Base-by-base conservation (phyloP, 2,888 invertebrate species). In the Ceriagrion tenellum region DNA sequence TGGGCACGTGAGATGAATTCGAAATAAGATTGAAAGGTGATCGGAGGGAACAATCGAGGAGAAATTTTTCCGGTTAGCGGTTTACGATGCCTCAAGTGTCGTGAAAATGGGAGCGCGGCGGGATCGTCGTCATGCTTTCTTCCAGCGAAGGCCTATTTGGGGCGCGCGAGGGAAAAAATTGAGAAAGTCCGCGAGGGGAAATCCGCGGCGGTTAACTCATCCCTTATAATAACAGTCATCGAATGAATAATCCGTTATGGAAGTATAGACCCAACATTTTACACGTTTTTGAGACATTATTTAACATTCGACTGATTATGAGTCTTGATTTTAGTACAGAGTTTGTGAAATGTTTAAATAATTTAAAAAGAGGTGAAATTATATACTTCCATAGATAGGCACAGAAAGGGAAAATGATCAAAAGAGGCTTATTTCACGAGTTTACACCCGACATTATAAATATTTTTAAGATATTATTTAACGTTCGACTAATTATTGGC, bases 91-190 rank as follows among this genome's bases (percentile, higher is more conserved):
- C 69, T n/a, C 93, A 40, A 47, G 47, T 69, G 63, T 69, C 69
- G 69, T 74, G 93, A 47, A 93, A 93, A 93, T 30, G 47, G 69
- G 93, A 93, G 47, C 93, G 47, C 69, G 47, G 16, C 93, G n/a
- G n/a, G n/a, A n/a, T n/a, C n/a, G n/a, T n/a, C n/a, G 69, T 93
- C 93, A 93, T 93, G 93, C 69, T 47, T 93, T 93, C 63, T 40
- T 40, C 23, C 35, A 69, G 74, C n/a, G 26, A 55, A 47, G 26
- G 40, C 35, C 69, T 40, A 91, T 93, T 69, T 56, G 69, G 93
- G 40, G 69, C 63, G 40, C 74, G 40, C 74, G 13, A 23, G 47
- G 47, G 26, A 59, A 91, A 93, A 47, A 69, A 74, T 69, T 69
- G 23, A 74, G 81, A 81, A 81, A 81, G 81, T 81, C 8, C 35